These are phyloP conservation scores for Prochilodus magdalenae DNA, from an alignment of 2,113 vertebrate genomes.

Conservation along the genomic window DNA sequence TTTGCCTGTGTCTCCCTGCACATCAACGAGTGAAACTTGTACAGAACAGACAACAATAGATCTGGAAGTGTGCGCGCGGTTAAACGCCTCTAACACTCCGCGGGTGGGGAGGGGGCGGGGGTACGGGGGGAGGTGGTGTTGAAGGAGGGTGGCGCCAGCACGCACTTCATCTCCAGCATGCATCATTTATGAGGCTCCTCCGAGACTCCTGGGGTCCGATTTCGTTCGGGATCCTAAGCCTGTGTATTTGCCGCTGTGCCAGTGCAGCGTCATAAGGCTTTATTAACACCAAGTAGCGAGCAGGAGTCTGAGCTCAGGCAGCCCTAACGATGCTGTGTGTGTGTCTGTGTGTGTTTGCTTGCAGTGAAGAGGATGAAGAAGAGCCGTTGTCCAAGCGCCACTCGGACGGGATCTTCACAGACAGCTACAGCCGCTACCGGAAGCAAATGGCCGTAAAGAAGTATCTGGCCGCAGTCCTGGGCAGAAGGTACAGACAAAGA, in stretches of 20 bases:
- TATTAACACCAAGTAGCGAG: not conserved
- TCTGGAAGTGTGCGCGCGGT: not conserved
- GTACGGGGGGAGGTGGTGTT: not conserved
- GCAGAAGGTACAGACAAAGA: constrained; percentile 99
- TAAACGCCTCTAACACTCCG: not conserved
- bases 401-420: constrained; percentile 98
- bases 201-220: constrained; percentile 5
- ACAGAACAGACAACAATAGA: not conserved
- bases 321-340: not conserved
- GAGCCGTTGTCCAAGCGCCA: constrained; percentile 96
- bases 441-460: constrained; percentile 99
- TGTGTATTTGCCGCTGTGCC: not conserved
- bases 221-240: constrained; percentile 16
- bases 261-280: not conserved
- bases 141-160: not conserved
- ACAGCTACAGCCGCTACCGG: constrained; percentile 99
- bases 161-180: constrained; percentile 34
- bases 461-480: constrained; percentile 97
- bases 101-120: too few species aligned
- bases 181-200: constrained; percentile 46
- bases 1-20: constrained; percentile 12
- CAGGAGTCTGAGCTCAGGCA: not conserved
- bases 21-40: not conserved
- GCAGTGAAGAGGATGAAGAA: constrained; percentile 84
- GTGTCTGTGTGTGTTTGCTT: constrained; percentile 16